These are phyloP conservation scores for Sebastes itinus DNA, from an alignment of 2,797 vertebrate species.

Conservation along the genomic window DNA sequence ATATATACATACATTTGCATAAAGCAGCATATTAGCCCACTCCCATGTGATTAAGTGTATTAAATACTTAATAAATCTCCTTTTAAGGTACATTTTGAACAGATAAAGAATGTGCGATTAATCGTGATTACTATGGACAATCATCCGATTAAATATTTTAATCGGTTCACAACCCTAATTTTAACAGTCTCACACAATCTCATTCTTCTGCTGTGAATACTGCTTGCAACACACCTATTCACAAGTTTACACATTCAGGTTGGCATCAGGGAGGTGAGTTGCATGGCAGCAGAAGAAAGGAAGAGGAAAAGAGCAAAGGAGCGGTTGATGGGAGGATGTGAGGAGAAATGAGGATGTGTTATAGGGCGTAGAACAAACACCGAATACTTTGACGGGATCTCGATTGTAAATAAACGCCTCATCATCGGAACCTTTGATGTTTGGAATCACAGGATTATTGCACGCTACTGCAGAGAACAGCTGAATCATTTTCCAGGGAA, in stretches of 20 bases:
- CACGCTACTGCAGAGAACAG: not conserved
- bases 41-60: too few species aligned
- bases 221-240: slow-evolving; percentile 25
- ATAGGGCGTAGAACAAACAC: slow-evolving; percentile 27
- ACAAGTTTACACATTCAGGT: not conserved
- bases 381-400: slow-evolving; percentile 13
- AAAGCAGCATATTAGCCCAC: too few species aligned
- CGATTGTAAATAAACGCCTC: slow-evolving; percentile 4
- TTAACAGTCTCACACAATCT: not conserved
- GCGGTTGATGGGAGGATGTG: slow-evolving; percentile 37
- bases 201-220: slow-evolving; percentile 36
- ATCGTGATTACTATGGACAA: too few species aligned
- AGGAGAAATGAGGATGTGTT: slow-evolving; percentile 37
- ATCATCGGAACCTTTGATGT: slow-evolving; percentile 14
- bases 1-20: too few species aligned
- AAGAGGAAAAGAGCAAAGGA: not conserved
- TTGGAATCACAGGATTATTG: not conserved
- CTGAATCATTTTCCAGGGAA: not conserved
- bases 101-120: rapidly evolving
- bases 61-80: too few species aligned
- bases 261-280: slow-evolving; percentile 13
- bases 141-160: too few species aligned
- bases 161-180: too few species aligned
- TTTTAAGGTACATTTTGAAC: too few species aligned
- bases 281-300: slow-evolving; percentile 41